A percentile compares a stretch with the other conserved stretches of the same genome.
phyloP scores from a whole-genome alignment of 1,140 invertebrate genomes.

The Orius insidiosus region DNA sequence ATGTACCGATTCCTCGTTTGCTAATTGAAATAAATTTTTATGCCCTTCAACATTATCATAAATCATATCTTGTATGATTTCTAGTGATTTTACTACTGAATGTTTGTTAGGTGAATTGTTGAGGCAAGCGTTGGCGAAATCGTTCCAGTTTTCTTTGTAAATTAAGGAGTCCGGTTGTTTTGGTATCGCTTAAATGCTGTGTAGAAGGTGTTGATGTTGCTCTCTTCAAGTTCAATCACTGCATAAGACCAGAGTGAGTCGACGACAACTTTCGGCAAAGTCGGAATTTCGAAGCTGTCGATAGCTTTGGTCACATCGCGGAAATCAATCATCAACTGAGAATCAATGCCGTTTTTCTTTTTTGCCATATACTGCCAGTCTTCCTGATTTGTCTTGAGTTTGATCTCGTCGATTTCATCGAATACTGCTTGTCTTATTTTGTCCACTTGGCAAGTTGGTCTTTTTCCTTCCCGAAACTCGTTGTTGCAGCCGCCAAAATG shows the following conservation, averaged over 20 bases:
- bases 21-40: conserved; percentile 10
- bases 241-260: conserved; percentile 37
- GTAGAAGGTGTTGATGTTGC: conserved; percentile 37
- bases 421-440: background rate
- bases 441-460: background rate
- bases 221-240: conserved; percentile 31
- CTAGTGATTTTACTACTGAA: conserved; percentile 30
- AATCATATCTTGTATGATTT: conserved; percentile 32
- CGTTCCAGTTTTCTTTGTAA: conserved; percentile 35
- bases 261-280: conserved; percentile 21
- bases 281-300: conserved; percentile 19
- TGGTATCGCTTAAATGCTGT: conserved; percentile 37
- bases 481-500: too few species aligned
- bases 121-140: conserved; percentile 41
- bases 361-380: conserved; percentile 29
- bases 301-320: conserved; percentile 32
- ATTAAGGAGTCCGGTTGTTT: conserved; percentile 24
- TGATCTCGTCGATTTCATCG: conserved; percentile 31
- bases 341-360: conserved; percentile 26
- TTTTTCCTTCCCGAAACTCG: too few species aligned
- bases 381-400: conserved; percentile 32
- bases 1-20: conserved; percentile 1
- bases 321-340: conserved; percentile 35
- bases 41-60: conserved; percentile 23
- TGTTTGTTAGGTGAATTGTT: conserved; percentile 29